A percentile compares a stretch with the other conserved stretches of the same genome.
These are phyloP conservation scores for Tiliqua scincoides DNA, from an alignment of 2,113 vertebrate genomes.

Conservation along the genomic window DNA sequence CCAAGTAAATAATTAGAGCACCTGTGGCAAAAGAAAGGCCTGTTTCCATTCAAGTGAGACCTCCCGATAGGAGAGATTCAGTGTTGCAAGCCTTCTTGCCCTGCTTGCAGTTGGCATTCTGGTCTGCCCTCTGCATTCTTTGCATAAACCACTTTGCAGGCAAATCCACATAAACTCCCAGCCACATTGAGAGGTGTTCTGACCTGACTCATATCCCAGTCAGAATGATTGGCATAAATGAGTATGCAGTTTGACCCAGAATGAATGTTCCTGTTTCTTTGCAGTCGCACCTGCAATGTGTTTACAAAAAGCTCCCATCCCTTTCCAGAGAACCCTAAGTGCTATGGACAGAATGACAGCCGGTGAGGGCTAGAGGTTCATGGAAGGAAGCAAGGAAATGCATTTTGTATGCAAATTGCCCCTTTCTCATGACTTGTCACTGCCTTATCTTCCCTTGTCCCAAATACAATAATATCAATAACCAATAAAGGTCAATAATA, in stretches of 20 bases:
- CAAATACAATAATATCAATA: background rate
- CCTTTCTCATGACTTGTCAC: background rate
- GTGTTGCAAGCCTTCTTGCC: background rate
- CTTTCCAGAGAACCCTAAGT: background rate
- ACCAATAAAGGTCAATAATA: background rate
- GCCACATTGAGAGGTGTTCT: background rate
- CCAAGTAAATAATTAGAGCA: no score
- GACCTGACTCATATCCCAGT: constrained; percentile 1
- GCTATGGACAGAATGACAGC: constrained; percentile 4
- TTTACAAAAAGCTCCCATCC: background rate
- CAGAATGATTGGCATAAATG: background rate
- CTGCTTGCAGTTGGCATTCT: background rate
- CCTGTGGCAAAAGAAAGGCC: background rate
- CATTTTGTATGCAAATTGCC: constrained; percentile 16
- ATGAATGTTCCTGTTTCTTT: constrained; percentile 1
- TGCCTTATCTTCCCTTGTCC: constrained; percentile 16
- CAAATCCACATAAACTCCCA: background rate
- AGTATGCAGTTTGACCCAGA: background rate
- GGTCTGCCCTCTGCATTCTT: background rate
- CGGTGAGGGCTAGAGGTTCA: background rate
- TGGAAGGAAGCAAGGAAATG: constrained; percentile 1
- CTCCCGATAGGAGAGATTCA: background rate
- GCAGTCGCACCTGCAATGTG: background rate
- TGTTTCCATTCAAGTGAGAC: background rate
- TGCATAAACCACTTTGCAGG: background rate